Evolutionary conservation across 2,113 vertebrate species (phyloP).

Genomic region (Pomatorhinus ruficollis): DNA sequence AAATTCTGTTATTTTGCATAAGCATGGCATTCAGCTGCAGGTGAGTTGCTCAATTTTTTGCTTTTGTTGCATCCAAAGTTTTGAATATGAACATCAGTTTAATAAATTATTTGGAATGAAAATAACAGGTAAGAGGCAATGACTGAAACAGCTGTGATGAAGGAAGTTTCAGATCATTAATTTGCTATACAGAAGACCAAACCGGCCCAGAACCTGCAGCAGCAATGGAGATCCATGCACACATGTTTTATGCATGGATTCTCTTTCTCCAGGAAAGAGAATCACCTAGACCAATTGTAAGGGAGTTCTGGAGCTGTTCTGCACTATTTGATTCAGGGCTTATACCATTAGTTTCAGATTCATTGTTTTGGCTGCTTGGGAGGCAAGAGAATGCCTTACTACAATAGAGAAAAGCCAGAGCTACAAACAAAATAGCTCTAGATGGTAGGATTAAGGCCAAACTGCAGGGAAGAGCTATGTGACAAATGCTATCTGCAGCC

Average conservation of each 20-base stretch:
- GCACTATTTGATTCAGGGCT: neutral
- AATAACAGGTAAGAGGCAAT: neutral
- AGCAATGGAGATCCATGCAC: neutral
- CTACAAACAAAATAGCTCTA: neutral
- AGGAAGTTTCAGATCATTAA: neutral
- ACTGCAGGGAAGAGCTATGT: neutral
- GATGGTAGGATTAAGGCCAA: neutral
- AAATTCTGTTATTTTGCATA: neutral
- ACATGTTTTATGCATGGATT: rapidly evolving
- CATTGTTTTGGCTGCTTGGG: neutral
- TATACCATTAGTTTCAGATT: neutral
- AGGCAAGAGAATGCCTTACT: neutral
- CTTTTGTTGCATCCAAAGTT: neutral
- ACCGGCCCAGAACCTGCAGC: neutral
- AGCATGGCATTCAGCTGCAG: neutral
- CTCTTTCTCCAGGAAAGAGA: neutral
- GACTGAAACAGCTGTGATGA: neutral
- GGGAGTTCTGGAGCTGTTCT: neutral
- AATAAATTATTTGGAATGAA: neutral
- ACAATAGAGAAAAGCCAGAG: neutral
- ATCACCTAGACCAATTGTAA: neutral
- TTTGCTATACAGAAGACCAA: neutral
- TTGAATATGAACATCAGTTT: neutral
- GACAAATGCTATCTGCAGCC: neutral
- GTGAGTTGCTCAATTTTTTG: neutral